Percentiles rank a stretch among this genome's conserved stretches.
Conservation (phyloP, 2,113 vertebrate genomes). For the Miniopterus natalensis region DNA sequence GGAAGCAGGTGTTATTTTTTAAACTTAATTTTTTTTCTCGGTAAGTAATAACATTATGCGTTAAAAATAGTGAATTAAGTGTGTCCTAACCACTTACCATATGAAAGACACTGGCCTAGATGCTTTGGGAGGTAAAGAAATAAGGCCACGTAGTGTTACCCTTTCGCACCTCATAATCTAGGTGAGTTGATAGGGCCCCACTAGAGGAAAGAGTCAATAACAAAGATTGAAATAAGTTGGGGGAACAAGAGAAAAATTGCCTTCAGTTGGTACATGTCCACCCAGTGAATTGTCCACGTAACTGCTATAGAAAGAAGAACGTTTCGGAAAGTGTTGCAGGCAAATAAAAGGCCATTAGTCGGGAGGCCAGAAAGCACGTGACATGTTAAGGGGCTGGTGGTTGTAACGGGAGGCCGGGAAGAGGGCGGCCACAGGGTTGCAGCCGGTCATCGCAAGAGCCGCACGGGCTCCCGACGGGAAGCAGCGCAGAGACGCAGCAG, state of each 20-base stretch:
- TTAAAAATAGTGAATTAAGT: not conserved
- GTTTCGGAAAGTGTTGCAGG: not conserved
- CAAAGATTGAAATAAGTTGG: not conserved
- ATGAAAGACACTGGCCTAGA: not conserved
- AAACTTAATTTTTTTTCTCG: not conserved
- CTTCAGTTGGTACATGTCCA: fast-evolving
- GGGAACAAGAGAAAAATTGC: not conserved
- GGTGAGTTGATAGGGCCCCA: not conserved
- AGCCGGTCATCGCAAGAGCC: fast-evolving
- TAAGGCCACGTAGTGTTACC: not conserved
- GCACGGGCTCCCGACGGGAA: fast-evolving
- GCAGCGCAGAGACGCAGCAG: not conserved
- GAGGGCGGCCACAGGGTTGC: not conserved
- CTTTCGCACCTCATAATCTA: not conserved
- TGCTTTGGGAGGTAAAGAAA: not conserved
- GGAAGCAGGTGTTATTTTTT: not conserved
- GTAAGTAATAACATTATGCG: not conserved
- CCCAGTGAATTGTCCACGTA: not conserved
- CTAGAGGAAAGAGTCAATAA: not conserved
- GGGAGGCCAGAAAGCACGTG: not conserved
- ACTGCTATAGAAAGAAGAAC: not conserved
- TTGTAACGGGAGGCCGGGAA: not conserved
- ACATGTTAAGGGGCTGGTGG: not conserved
- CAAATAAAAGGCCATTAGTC: not conserved
- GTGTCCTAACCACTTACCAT: not conserved